Percentiles rank a stretch among this genome's conserved stretches.
Evolutionary conservation across 2,113 vertebrate genomes (phyloP).

Genomic region (Manacus vitellinus): DNA sequence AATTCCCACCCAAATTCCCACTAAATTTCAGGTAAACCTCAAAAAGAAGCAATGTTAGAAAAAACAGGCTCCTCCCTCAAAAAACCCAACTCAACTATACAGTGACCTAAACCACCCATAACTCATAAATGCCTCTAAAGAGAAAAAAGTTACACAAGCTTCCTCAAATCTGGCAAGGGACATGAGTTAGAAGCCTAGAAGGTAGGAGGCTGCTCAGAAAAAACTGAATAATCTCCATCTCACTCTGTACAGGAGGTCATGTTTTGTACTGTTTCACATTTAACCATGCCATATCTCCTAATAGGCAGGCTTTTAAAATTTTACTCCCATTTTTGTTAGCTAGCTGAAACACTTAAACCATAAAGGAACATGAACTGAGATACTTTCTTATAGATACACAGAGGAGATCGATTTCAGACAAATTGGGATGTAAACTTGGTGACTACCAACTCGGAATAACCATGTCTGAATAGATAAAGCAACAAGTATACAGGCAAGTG

Average conservation of each 20-base stretch:
- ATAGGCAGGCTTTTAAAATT: neutral
- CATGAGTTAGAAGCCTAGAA: neutral
- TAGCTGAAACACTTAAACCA: neutral
- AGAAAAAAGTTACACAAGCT: neutral
- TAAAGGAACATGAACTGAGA: neutral
- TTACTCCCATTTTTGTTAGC: neutral
- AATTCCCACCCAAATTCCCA: neutral
- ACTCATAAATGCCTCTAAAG: neutral
- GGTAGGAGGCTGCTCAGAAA: neutral
- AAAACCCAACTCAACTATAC: neutral
- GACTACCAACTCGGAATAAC: neutral
- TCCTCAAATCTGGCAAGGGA: neutral
- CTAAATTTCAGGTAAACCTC: neutral
- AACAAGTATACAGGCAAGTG: neutral
- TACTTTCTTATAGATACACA: neutral
- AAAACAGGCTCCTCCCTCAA: neutral
- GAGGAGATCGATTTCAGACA: neutral
- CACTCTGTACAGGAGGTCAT: neutral
- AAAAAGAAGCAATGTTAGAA: neutral
- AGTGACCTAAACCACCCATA: accelerated
- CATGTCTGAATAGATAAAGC: neutral
- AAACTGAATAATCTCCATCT: neutral
- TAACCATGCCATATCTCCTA: neutral
- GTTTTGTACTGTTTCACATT: neutral
- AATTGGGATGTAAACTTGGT: neutral